phyloP scores from a whole-genome alignment of 2,797 vertebrate species.

The Microcaecilia unicolor region DNA sequence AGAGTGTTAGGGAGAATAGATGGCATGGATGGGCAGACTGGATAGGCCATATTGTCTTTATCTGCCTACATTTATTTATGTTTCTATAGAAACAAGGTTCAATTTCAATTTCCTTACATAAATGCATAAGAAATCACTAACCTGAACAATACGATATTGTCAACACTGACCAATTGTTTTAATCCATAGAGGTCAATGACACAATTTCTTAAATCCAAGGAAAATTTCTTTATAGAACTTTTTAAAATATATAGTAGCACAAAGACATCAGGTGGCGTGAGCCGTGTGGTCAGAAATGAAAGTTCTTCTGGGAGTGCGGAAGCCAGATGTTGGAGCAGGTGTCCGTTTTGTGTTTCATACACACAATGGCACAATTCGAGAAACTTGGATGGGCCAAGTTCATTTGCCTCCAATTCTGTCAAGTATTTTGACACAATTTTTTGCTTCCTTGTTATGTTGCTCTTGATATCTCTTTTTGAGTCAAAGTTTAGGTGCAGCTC shows the following conservation, averaged over 20 bases:
- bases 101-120: too few relatives aligned
- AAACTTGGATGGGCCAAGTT: slow-evolving; percentile 53
- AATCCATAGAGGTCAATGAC: slow-evolving; percentile 64
- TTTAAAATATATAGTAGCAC: slow-evolving; percentile 56
- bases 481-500: slow-evolving; percentile 16
- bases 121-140: too few relatives aligned
- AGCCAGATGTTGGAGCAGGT: slow-evolving; percentile 46
- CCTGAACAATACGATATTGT: slow-evolving; percentile 71
- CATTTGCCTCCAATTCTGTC: slow-evolving; percentile 41
- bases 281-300: slow-evolving; percentile 60
- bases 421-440: slow-evolving; percentile 55
- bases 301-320: slow-evolving; percentile 54
- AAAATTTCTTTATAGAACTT: slow-evolving; percentile 46
- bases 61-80: too few relatives aligned
- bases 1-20: too few relatives aligned
- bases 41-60: too few relatives aligned
- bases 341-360: slow-evolving; percentile 52
- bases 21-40: too few relatives aligned
- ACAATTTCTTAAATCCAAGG: slow-evolving; percentile 68
- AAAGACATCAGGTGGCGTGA: slow-evolving; percentile 62
- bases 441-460: slow-evolving; percentile 42
- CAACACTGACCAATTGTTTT: slow-evolving; percentile 55
- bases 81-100: too few relatives aligned
- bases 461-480: slow-evolving; percentile 10
- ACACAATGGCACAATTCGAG: slow-evolving; percentile 73